These are phyloP conservation scores for Pogonocichla stellata DNA, from an alignment of 2,113 vertebrate species.

Conservation along the genomic window DNA sequence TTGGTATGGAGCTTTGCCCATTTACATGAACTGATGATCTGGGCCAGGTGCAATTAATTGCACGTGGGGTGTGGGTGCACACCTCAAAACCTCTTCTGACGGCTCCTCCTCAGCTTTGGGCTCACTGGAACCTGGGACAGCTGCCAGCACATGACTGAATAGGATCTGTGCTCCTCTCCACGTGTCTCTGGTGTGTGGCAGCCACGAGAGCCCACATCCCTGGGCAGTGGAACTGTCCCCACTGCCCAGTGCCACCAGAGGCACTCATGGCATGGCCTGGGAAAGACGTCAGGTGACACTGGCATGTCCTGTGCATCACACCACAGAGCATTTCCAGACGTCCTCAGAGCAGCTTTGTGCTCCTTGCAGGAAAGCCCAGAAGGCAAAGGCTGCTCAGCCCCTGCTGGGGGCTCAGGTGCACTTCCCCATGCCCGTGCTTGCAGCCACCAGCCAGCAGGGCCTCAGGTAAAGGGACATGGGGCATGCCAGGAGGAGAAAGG, in stretches of 20 bases:
- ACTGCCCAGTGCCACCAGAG: not conserved
- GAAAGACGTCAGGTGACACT: not conserved
- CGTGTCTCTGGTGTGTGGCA: fast-evolving
- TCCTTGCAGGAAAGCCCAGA: not conserved
- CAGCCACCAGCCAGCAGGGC: not conserved
- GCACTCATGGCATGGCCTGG: not conserved
- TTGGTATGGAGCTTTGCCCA: conserved; percentile 26
- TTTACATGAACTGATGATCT: conserved; percentile 11
- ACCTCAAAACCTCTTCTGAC: not conserved
- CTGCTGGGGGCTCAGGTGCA: fast-evolving
- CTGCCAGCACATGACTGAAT: not conserved
- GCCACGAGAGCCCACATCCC: not conserved
- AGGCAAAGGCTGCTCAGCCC: not conserved
- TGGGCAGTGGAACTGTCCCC: not conserved
- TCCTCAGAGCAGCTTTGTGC: not conserved
- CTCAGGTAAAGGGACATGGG: not conserved
- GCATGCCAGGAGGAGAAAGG: not conserved
- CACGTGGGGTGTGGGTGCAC: not conserved
- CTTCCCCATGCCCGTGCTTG: fast-evolving
- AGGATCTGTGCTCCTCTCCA: not conserved
- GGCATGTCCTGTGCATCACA: not conserved
- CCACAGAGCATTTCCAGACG: not conserved
- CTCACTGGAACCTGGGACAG: not conserved
- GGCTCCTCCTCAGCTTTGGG: conserved; percentile 7
- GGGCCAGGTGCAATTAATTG: conserved; percentile 39